Evolutionary conservation across 1,140 invertebrate species (phyloP).

Genomic region (Drosophila bocki): DNA sequence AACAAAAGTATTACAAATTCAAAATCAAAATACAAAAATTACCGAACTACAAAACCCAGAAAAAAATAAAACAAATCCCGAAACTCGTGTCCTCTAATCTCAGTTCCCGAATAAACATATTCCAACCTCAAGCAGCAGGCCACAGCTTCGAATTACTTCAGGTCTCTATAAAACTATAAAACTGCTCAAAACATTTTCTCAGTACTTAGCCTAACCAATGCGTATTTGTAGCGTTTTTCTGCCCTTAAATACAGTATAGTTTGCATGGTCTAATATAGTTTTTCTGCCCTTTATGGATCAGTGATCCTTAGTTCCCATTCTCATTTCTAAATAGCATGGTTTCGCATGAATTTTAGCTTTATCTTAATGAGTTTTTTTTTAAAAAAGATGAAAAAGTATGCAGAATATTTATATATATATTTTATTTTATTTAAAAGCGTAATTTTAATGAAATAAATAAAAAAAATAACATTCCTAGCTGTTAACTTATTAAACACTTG

Average conservation of each 20-base stretch:
- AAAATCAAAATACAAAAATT: conserved; percentile 27
- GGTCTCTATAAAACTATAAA: conserved; percentile 28
- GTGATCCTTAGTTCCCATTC: not conserved
- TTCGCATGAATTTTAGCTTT: not conserved
- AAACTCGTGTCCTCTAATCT: conserved; percentile 17
- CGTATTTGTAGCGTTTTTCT: conserved; percentile 21
- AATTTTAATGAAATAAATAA: not conserved
- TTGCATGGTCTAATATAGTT: conserved; percentile 17
- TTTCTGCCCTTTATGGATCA: not conserved
- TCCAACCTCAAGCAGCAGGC: conserved; percentile 21
- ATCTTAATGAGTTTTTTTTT: not conserved
- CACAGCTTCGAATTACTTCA: conserved; percentile 17
- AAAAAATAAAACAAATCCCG: conserved; percentile 12
- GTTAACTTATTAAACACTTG: too few species aligned
- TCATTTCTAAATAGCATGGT: conserved; percentile 5
- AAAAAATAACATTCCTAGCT: too few species aligned
- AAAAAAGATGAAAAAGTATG: not conserved
- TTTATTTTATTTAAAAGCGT: not conserved
- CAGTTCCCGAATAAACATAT: not conserved
- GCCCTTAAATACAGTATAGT: not conserved
- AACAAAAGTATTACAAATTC: conserved; percentile 4
- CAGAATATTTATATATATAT: not conserved
- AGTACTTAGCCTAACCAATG: conserved; percentile 7
- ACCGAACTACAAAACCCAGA: conserved; percentile 20
- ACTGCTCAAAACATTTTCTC: conserved; percentile 15